Evolutionary conservation across 2,888 invertebrate genomes (phyloP), one percentile per base, ranked within the genome.

Genomic region (Hydroisotoma schaefferi): DNA sequence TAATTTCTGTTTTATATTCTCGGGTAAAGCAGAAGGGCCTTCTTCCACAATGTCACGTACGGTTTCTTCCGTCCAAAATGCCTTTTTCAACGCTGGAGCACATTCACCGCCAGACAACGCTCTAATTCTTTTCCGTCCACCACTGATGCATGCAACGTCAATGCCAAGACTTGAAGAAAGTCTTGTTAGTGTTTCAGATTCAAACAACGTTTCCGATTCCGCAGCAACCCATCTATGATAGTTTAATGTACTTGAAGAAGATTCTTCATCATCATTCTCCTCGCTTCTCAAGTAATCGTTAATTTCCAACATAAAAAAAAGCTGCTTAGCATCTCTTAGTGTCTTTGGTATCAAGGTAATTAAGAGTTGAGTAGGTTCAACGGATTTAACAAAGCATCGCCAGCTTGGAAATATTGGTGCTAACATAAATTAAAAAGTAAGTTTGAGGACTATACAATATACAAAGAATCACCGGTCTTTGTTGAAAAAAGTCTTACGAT

Each of bases 301-400:
- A 23, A 22, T 46, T 25, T 46, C 25, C 46, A 12, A 46, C 25
- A 46, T 22, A 46, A 46, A 46, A 5, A 40, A n/a, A 1, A 77
- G 64, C 8, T 69, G 38, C 61, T 75, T 76, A 8, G 76, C 63
- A 53, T 76, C 76, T 37, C 80, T 78, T 72, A 84, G 82, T 25
- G 82, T 80, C 2, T 84, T 81, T 2, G 87, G 86, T 26, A 87
- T 73, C 67, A 87, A 81, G 12, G 85, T 85, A 43, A 87, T 75
- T 29, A 86, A 80, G 26, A 87, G 80, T 70, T 85, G 84, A 1
- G 82, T 82, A 6, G 80, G 76, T 28, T 81, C 82, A 29, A 84
- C 78, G 15, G 83, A 82, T 76, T 84, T 85, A 27, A 86, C 79
- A 73, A 83, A 87, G 75, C 87, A 87, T 57, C 82, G 79, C 86